A percentile compares a stretch with the other conserved stretches of the same genome.
Conservation (phyloP, 2,797 vertebrate genomes). For the Alouatta caraya region DNA sequence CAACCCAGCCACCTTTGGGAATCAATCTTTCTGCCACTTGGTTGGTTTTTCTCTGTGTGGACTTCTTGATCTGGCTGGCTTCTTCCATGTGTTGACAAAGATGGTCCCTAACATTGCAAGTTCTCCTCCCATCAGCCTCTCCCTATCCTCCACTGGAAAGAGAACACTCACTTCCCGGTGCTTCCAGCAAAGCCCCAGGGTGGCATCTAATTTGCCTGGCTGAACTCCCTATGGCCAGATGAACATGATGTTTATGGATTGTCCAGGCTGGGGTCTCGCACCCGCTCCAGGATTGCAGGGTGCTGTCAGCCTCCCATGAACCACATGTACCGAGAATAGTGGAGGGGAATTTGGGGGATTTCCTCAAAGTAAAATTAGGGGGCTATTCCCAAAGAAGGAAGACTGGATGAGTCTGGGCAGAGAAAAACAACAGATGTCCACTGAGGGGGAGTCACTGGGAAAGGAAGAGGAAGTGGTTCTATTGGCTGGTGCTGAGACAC, state of each 20-base stretch:
- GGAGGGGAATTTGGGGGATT: conserved; percentile 24
- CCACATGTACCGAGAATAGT: not conserved
- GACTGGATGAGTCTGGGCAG: not conserved
- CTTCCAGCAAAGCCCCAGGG: not conserved
- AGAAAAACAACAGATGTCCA: conserved; percentile 46
- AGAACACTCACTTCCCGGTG: not conserved
- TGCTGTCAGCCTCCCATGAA: not conserved
- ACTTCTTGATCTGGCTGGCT: not conserved
- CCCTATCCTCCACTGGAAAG: not conserved
- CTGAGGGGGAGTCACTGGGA: not conserved
- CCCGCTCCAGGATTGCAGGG: not conserved
- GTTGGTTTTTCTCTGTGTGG: not conserved
- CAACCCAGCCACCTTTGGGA: not conserved
- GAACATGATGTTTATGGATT: not conserved
- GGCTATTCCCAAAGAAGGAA: not conserved
- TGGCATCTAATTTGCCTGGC: not conserved
- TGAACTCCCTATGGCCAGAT: not conserved
- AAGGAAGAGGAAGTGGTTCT: not conserved
- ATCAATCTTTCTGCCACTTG: not conserved
- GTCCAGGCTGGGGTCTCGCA: not conserved
- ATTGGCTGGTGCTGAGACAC: not conserved
- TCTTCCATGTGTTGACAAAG: not conserved
- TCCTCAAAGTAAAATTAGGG: conserved; percentile 56
- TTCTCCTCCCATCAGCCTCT: not conserved
- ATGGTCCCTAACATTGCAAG: not conserved